Conservation (phyloP, 2,888 invertebrate genomes). For the Ischnus inquisitorius region DNA sequence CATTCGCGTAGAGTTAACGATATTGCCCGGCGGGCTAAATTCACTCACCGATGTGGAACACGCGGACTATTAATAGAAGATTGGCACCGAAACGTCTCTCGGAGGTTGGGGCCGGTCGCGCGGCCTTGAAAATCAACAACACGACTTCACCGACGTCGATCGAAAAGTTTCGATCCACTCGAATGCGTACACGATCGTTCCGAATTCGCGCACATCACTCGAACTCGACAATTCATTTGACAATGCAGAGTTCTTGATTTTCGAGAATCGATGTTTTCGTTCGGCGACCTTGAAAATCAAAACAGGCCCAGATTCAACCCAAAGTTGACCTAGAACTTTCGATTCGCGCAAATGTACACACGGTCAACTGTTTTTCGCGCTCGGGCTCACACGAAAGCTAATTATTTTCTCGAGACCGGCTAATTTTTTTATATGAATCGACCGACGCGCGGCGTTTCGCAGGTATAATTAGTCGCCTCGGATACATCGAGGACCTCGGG, state of each 20-base stretch:
- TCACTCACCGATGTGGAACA: constrained; percentile 49
- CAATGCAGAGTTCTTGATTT: too few species aligned
- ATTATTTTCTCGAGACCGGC: background rate
- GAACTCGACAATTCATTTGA: too few species aligned
- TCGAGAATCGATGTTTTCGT: too few species aligned
- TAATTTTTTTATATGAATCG: background rate
- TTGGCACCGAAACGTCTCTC: constrained; percentile 50
- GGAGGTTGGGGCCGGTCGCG: constrained; percentile 46
- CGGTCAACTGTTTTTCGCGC: too few species aligned
- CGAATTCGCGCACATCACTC: too few species aligned
- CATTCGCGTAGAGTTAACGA: background rate
- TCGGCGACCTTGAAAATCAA: too few species aligned
- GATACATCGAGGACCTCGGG: constrained; percentile 76
- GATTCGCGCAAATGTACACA: too few species aligned
- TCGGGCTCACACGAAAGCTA: too few species aligned
- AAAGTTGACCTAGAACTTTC: too few species aligned
- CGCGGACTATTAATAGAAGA: constrained; percentile 58
- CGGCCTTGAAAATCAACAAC: constrained; percentile 57
- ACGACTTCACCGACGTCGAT: too few species aligned
- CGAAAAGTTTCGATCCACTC: background rate
- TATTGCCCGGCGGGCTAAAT: constrained; percentile 41
- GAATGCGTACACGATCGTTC: too few species aligned
- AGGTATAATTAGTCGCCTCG: constrained; percentile 78
- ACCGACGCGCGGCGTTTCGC: background rate
- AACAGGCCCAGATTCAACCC: too few species aligned